Base-by-base conservation (phyloP, 2,113 vertebrate species). In the rabbit (Oryctolagus cuniculus) region DNA sequence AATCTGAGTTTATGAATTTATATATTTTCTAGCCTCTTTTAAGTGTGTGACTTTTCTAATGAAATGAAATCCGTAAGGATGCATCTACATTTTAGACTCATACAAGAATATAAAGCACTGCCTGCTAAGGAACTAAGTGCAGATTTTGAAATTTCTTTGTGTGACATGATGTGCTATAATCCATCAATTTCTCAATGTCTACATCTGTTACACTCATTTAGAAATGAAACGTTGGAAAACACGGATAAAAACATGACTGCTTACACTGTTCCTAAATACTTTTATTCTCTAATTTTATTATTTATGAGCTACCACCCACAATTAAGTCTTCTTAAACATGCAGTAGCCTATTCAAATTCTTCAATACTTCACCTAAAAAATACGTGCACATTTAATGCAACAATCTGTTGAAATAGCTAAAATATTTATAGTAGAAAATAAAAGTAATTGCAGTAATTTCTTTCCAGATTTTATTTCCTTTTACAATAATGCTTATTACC, bases 11-110 rank as follows among this genome's bases (percentile, higher is more conserved):
- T 90, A 49, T 75, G 24, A 61, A 10, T 85, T 70, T 90, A 49
- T 75, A 25, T 82, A 31, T 82, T 90, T 77, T 82, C 86, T 61
- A 12, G 27, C 74, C 61, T 93, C 15, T 55, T 89, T 73, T 94
- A 72, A 27, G 25, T 66, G 2, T 25, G 3, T 85, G 79, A 63
- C 27, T 88, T 87, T 93, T 69, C 74, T 34, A 38, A 38, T 19
- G 27, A 29, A 82, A 29, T 85, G 38, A 93, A 83, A 83, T 67
- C 31, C 34, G 53, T 19, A 85, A 83, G 36, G 0, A 31, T 29
- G 10, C 5, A 83, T 38, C 31, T 95, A 38, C 6, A 38, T 85
- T 70, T 86, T 80, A 78, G 83, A 85, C 51, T 36, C 19, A 89
- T 29, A 67, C 0, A 55, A 31, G 27, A 64, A 64, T 80, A 24